Evolutionary conservation across 2,888 invertebrate genomes (phyloP), one percentile per base, ranked within the genome.

Genomic region (Ornithoptera alexandrae): DNA sequence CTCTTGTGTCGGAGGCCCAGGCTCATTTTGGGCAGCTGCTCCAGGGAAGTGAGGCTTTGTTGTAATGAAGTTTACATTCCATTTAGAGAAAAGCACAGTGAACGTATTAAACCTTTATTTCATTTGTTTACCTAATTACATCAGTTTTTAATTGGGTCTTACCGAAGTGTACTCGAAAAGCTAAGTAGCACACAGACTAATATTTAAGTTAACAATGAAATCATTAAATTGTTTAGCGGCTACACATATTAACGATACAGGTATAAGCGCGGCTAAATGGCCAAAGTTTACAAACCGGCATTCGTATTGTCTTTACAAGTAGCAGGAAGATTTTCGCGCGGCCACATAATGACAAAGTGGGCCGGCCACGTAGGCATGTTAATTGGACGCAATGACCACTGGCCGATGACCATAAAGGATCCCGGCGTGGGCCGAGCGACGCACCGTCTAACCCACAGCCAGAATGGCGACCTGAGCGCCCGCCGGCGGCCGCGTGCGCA

Each of bases 311-410:
- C 18, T 70, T 63, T 42, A 50, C 22, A 57, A 70, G 79, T 81
- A 83, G 72, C 75, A 75, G 84, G 85, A 85, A 85, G 84, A 88
- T 89, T 89, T 88, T 88, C 83, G 89, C 89, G 81, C 84, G 78
- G 81, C 81, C 80, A 81, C 81, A 83, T 86, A 88, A 78, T 77
- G 76, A 76, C 75, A 74, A 87, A 90, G 91, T 89, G 90, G 91
- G 90, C 83, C 79, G 88, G 81, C 83, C 88, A 89, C 84, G 90
- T 90, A 90, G 90, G 89, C 90, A 90, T 84, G 89, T 84, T 91
- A 90, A 92, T 92, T 92, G 90, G 85, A 78, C 87, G 80, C 86
- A 87, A 86, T 89, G 90, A 87, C 87, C 90, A 88, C 84, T 84
- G 85, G 79, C 82, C 85, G 83, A 77, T 84, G 82, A 80, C 91